Evolutionary conservation across 1,140 invertebrate species (phyloP), one percentile per base, ranked within the genome.

Genomic region (Scaptomyza montana): DNA sequence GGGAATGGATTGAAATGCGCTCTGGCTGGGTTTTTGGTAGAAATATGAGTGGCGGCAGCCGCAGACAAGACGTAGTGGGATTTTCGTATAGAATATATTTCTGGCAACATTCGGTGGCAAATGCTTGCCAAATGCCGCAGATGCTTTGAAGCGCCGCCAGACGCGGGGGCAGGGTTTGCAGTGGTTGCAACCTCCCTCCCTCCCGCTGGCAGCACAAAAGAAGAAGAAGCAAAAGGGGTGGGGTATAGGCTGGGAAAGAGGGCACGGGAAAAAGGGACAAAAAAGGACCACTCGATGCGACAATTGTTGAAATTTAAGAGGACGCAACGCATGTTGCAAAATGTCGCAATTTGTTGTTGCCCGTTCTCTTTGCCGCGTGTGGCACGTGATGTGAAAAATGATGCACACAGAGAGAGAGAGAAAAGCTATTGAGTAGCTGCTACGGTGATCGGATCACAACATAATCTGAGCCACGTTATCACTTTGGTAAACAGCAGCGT

Each of bases 311-410:
- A 86, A 86, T 87, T 86, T 69, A 86, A 86, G 81, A 86, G 82
- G 61, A 61, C 67, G 80, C 80, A 49, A 68, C 80, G 75, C 80
- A 78, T 82, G 82, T 78, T 78, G 81, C 82, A 76, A 86, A 86
- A 87, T 86, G 81, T 85, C 80, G 70, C 79, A 77, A 69, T 82
- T 77, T 74, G 71, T 77, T 74, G 71, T 51, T 10, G 45, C 50
- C 61, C 30, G 30, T 46, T 54, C n/a, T 8, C 33, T 2, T 61
- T 71, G 82, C 80, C 81, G 82, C 82, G 78, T 86, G 81, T 81
- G 78, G 82, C 81, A 87, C 82, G 81, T 86, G 82, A 86, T 85
- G 80, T 82, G 80, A 80, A 84, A 84, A 80, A 70, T 73, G 80
- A 85, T 76, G 61, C 70, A 60, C 62, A 45, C 49, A 33, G 41